Conservation (phyloP, 2,113 vertebrate species). For the Phylloscopus whistleri region DNA sequence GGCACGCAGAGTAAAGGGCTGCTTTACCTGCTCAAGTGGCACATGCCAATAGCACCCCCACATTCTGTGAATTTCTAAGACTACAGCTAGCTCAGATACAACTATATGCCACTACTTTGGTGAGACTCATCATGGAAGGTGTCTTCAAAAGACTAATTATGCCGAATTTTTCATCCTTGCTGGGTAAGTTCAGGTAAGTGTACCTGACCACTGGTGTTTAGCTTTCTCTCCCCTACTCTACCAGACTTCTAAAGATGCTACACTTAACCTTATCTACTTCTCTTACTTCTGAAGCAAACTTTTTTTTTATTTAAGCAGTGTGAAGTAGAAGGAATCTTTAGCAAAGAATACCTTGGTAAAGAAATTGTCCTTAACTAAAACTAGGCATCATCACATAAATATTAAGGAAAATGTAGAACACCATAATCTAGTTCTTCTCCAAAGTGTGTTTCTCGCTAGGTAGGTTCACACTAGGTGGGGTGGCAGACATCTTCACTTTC, state of each 20-base stretch:
- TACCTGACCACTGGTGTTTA: not conserved
- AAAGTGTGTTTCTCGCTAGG: not conserved
- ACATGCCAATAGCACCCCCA: fast-evolving
- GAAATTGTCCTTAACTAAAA: not conserved
- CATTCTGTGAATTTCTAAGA: not conserved
- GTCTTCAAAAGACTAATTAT: not conserved
- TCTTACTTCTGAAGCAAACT: not conserved
- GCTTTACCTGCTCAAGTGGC: not conserved
- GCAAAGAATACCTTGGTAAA: not conserved
- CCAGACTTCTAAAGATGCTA: not conserved
- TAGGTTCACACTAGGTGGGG: not conserved
- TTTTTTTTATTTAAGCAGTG: not conserved
- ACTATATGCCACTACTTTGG: not conserved
- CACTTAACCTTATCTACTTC: not conserved
- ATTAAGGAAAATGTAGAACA: not conserved
- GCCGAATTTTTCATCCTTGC: not conserved
- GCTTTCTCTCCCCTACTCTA: not conserved
- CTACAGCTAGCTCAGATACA: not conserved
- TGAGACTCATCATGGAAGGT: not conserved
- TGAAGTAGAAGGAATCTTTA: not conserved
- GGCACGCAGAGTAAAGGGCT: not conserved
- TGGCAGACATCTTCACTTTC: not conserved
- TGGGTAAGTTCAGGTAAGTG: not conserved
- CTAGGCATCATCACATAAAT: not conserved
- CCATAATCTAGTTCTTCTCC: not conserved